Percentiles rank a stretch among this genome's conserved stretches.
Evolutionary conservation across 2,797 vertebrate species (phyloP).

Genomic region (Coregonus ussuriensis): DNA sequence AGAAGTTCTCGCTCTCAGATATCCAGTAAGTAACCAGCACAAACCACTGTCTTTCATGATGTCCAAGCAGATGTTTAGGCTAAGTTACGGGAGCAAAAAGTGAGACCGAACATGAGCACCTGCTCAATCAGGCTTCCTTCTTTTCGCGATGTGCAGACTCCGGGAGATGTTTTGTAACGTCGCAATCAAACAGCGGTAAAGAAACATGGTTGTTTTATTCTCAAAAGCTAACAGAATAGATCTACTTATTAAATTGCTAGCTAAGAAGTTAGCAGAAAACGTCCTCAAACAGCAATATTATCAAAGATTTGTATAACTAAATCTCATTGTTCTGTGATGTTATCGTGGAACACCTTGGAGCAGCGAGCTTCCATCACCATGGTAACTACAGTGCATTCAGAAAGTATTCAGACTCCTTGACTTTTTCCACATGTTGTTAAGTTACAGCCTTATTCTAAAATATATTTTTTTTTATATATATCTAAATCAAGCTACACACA

Average conservation of each 20-base stretch:
- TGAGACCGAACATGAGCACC: background rate
- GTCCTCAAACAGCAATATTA: background rate
- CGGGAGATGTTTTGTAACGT: conserved; percentile 1
- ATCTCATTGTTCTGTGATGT: background rate
- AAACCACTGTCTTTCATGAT: background rate
- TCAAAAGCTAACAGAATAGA: background rate
- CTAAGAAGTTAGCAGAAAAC: conserved; percentile 12
- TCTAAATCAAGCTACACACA: too few species aligned
- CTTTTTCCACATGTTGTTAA: too few species aligned
- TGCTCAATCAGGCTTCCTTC: conserved; percentile 37
- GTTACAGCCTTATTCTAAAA: too few species aligned
- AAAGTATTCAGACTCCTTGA: too few species aligned
- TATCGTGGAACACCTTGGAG: conserved; percentile 2
- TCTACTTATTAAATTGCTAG: too few species aligned
- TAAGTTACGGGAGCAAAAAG: background rate
- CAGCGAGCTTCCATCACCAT: conserved; percentile 48
- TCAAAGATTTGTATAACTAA: too few species aligned
- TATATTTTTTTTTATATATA: too few species aligned
- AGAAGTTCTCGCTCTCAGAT: background rate
- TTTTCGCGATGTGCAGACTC: conserved; percentile 14
- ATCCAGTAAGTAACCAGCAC: background rate
- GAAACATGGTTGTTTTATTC: background rate
- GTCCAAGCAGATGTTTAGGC: background rate
- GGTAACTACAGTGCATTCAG: conserved; percentile 42
- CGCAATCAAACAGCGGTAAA: background rate